These are phyloP conservation scores for Parelbella ahira DNA, from an alignment of 2,888 invertebrate species.

Conservation along the genomic window DNA sequence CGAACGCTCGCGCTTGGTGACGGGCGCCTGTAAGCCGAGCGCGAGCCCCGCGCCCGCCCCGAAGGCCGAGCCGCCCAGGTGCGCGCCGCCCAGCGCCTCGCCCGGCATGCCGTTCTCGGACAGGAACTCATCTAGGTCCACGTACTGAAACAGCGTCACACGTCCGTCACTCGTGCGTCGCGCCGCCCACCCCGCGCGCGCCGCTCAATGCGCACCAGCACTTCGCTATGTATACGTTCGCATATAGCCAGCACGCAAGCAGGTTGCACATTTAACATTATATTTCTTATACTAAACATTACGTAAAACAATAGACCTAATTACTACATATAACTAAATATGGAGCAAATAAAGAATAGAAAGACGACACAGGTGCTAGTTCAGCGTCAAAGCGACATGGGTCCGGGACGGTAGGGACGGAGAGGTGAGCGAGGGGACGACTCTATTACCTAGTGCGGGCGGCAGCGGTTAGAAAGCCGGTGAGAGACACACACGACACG, in stretches of 20 bases:
- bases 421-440: slow-evolving; percentile 34
- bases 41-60: slow-evolving; percentile 80
- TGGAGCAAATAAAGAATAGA: slow-evolving; percentile 11
- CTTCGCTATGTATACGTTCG: slow-evolving; percentile 24
- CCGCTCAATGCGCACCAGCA: slow-evolving; percentile 4
- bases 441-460: slow-evolving; percentile 69
- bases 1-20: slow-evolving; percentile 92
- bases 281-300: too few species aligned
- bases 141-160: slow-evolving; percentile 85
- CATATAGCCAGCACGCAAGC: slow-evolving; percentile 11
- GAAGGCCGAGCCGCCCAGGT: slow-evolving; percentile 83
- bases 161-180: slow-evolving; percentile 32
- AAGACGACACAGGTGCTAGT: slow-evolving; percentile 17
- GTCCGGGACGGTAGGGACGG: slow-evolving; percentile 22
- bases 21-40: slow-evolving; percentile 82
- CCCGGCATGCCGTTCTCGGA: slow-evolving; percentile 96
- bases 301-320: too few species aligned
- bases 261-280: too few species aligned
- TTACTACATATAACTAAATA: slow-evolving; percentile 1
- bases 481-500: slow-evolving; percentile 54
- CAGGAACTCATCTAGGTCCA: slow-evolving; percentile 98
- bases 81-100: slow-evolving; percentile 85
- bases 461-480: slow-evolving; percentile 42
- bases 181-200: slow-evolving; percentile 28
- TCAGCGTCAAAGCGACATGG: slow-evolving; percentile 26